Base-by-base conservation (phyloP, 1,140 invertebrate genomes). In the Heliconius hermathena region DNA sequence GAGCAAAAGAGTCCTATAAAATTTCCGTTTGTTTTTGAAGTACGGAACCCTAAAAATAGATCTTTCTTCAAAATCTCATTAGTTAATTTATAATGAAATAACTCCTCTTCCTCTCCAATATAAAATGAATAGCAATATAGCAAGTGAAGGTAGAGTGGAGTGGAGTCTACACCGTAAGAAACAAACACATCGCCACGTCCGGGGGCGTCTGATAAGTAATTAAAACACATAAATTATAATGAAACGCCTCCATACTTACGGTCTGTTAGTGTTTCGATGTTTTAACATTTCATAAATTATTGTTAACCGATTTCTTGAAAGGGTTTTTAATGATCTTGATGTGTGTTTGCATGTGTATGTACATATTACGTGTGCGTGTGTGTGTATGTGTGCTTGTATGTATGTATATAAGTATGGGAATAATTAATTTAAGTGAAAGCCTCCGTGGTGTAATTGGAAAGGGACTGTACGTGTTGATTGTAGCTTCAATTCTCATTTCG, bases 191-290 rank as follows among this genome's bases (percentile, higher is more conserved):
- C 82, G 77, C 52, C 71, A 36, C 46, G 54, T 78, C 78, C 75
- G 78, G 74, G 70, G 78, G 81, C 81, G 85, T 84, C 80, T 66
- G 83, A 82, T 82, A 82, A 82, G 77, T 87, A 87, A 87, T 87
- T 87, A 87, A 85, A 87, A 81, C 78, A 76, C 77, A 85, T 85
- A 85, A 85, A 85, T 84, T 82, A 82, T 81, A 76, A 73, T 46
- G 73, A 57, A 71, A 83, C 84, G 78, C 84, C 81, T 80, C 78
- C 78, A 78, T 75, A 60, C 72, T 71, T 57, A 60, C 71, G 77
- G 54, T 46, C 18, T 66, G 73, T 41, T 79, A 41, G 26, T 9
- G 29, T 36, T 57, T 76, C 41, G 72, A 73, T 74, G 20, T 66
- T 73, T 76, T 76, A 49, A 33, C 54, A 29, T 66, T 77, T 77